A percentile compares a stretch with the other conserved stretches of the same genome.
These are phyloP conservation scores for Drosophila tripunctata DNA, from an alignment of 2,888 invertebrate genomes.

Conservation along the genomic window DNA sequence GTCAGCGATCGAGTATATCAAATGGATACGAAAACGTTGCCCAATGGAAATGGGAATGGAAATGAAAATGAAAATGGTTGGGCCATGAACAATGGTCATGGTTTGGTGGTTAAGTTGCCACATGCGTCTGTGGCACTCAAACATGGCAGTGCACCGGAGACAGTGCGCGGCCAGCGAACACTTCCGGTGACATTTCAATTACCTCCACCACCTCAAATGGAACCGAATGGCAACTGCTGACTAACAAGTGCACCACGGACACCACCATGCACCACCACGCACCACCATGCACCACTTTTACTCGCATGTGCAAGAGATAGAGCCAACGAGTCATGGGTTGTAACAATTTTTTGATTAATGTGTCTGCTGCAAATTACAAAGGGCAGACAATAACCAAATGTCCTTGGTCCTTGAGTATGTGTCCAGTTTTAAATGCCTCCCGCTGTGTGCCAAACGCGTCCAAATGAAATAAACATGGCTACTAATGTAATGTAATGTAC, in stretches of 20 bases:
- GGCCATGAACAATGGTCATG: constrained; percentile 1
- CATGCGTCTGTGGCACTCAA: constrained; percentile 27
- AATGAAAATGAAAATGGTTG: not conserved
- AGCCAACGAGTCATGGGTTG: constrained; percentile 50
- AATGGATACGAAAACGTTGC: constrained; percentile 37
- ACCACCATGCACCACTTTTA: not conserved
- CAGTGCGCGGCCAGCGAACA: constrained; percentile 77
- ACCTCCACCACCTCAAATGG: constrained; percentile 77
- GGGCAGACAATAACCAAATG: constrained; percentile 71
- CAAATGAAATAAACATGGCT: constrained; percentile 74
- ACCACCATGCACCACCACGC: not conserved
- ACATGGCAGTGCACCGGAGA: constrained; percentile 64
- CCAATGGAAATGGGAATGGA: not conserved
- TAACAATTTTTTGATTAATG: constrained; percentile 83
- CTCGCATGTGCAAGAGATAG: constrained; percentile 8
- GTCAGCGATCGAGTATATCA: constrained; percentile 62
- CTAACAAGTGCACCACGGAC: constrained; percentile 63
- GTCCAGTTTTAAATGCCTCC: constrained; percentile 36
- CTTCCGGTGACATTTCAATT: constrained; percentile 84
- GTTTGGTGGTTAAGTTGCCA: constrained; percentile 27
- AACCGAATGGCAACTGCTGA: constrained; percentile 46
- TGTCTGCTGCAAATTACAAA: constrained; percentile 83
- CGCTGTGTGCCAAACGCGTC: constrained; percentile 50
- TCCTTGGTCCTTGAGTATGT: not conserved
- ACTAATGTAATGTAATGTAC: constrained; percentile 72